These are phyloP conservation scores for Mylabris sibirica DNA, from an alignment of 2,888 invertebrate genomes.

Conservation along the genomic window DNA sequence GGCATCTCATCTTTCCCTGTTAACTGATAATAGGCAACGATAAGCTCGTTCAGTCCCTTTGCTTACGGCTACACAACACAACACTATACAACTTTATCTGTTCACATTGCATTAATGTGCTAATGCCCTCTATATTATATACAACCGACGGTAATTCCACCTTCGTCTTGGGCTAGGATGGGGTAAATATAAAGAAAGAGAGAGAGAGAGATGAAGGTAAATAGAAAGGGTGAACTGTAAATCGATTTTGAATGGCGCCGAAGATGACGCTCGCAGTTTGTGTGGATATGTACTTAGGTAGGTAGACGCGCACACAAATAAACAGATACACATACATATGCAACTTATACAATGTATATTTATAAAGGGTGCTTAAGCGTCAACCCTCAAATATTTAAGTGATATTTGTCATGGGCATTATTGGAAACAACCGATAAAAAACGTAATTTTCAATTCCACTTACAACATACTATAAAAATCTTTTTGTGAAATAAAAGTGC, in stretches of 20 bases:
- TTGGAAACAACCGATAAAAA: not conserved
- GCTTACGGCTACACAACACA: slow-evolving; percentile 14
- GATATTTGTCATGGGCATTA: slow-evolving; percentile 5
- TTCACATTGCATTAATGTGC: slow-evolving; percentile 49
- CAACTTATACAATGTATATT: not conserved
- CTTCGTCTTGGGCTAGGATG: slow-evolving; percentile 39
- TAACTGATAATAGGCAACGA: slow-evolving; percentile 55
- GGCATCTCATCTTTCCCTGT: slow-evolving; percentile 46
- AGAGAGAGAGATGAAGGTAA: not conserved
- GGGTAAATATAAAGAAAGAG: not conserved
- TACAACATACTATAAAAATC: not conserved
- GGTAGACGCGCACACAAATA: not conserved
- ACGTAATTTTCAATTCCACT: not conserved
- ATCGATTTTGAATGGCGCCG: slow-evolving; percentile 14
- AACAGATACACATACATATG: not conserved
- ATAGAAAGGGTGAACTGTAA: slow-evolving; percentile 10
- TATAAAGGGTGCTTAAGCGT: not conserved
- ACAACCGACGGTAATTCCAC: slow-evolving; percentile 42
- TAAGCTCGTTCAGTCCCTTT: slow-evolving; percentile 40
- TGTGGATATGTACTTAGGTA: not conserved
- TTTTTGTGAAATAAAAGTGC: not conserved
- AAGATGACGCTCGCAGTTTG: slow-evolving; percentile 1
- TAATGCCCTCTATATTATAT: slow-evolving; percentile 44
- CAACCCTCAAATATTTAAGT: not conserved
- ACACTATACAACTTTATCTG: slow-evolving; percentile 35